A percentile compares a stretch with the other conserved stretches of the same genome.
phyloP scores from a whole-genome alignment of 2,797 vertebrate genomes.

The Pangasius sanitwongsei region DNA sequence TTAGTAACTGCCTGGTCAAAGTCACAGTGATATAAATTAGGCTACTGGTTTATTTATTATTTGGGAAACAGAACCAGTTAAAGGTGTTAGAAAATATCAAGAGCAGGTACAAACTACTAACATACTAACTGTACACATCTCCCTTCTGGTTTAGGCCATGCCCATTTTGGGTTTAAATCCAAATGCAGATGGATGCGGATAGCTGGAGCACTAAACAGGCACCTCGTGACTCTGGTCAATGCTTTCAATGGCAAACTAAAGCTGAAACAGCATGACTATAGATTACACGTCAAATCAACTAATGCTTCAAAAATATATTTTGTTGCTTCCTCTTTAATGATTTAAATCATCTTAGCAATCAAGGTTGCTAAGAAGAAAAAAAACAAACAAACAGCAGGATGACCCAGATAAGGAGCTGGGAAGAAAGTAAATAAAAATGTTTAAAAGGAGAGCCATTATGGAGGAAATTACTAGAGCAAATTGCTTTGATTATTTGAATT shows the following conservation, averaged over 20 bases:
- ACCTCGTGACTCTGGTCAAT: not conserved
- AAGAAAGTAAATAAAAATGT: conserved; percentile 35
- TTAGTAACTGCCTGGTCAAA: not conserved
- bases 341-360: conserved; percentile 36
- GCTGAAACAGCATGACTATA: conserved; percentile 13
- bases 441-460: conserved; percentile 44
- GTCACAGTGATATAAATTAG: not conserved
- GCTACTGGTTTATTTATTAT: not conserved
- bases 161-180: not conserved
- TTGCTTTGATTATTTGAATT: conserved; percentile 49
- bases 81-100: not conserved
- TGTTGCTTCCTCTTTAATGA: conserved; percentile 18
- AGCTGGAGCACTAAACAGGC: not conserved
- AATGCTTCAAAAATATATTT: not conserved
- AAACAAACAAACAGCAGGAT: not conserved
- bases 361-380: conserved; percentile 19
- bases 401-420: conserved; percentile 8
- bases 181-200: not conserved
- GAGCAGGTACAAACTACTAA: not conserved
- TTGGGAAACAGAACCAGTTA: not conserved
- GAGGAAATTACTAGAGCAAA: conserved; percentile 41
- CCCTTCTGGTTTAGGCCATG: not conserved
- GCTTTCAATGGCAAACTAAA: not conserved
- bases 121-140: not conserved
- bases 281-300: not conserved